Evolutionary conservation across 1,140 invertebrate genomes (phyloP).

Genomic region (Telenomus remus): DNA sequence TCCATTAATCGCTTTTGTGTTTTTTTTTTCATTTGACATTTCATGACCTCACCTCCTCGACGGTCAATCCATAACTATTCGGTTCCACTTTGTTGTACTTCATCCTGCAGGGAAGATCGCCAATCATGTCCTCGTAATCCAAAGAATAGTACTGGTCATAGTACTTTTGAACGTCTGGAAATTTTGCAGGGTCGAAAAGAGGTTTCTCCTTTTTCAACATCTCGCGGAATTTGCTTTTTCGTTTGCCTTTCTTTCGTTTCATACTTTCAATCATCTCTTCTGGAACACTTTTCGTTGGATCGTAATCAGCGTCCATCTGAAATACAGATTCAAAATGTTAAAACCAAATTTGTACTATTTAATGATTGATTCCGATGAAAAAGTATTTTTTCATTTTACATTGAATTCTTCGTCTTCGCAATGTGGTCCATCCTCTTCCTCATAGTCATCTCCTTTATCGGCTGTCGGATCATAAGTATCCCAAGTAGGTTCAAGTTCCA

Average conservation of each 20-base stretch:
- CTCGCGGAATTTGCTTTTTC: constrained; percentile 82
- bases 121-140: constrained; percentile 96
- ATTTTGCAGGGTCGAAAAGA: constrained; percentile 84
- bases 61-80: constrained; percentile 93
- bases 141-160: constrained; percentile 95
- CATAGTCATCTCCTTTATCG: constrained; percentile 62
- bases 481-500: constrained; percentile 85
- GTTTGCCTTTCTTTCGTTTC: constrained; percentile 80
- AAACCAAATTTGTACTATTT: not conserved
- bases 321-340: constrained; percentile 43
- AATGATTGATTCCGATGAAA: not conserved
- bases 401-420: constrained; percentile 89
- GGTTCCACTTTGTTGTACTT: constrained; percentile 93
- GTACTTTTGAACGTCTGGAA: constrained; percentile 88
- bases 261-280: constrained; percentile 78
- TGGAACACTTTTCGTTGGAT: constrained; percentile 78
- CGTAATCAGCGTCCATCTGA: constrained; percentile 92
- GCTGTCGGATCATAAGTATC: constrained; percentile 80
- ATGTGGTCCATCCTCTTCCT: constrained; percentile 73
- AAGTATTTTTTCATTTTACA: constrained; percentile 75
- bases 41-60: constrained; percentile 84
- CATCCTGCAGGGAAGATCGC: constrained; percentile 92
- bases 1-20: not conserved
- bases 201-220: constrained; percentile 84
- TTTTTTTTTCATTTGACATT: not conserved